Conservation (phyloP, 2,888 invertebrate genomes). For the Calameuta pallipes region DNA sequence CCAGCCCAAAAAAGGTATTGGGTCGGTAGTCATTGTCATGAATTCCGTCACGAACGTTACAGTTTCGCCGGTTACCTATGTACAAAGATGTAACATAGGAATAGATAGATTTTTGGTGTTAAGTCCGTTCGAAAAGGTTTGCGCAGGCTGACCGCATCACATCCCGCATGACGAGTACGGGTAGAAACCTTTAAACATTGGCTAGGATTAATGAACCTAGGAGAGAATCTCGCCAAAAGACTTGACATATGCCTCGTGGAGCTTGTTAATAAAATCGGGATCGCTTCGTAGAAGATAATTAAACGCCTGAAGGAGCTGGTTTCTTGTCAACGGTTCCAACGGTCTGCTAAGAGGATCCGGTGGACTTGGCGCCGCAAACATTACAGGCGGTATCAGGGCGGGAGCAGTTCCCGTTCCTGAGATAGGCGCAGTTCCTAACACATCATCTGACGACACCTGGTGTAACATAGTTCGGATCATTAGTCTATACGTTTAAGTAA, state of each 20-base stretch:
- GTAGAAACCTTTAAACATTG: background rate
- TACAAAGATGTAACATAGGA: slow-evolving; percentile 31
- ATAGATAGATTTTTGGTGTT: slow-evolving; percentile 16
- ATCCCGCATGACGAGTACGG: slow-evolving; percentile 37
- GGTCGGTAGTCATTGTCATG: slow-evolving; percentile 21
- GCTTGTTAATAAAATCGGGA: slow-evolving; percentile 86
- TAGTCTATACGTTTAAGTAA: background rate
- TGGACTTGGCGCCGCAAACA: slow-evolving; percentile 73
- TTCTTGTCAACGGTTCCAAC: slow-evolving; percentile 84
- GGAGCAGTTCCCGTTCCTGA: slow-evolving; percentile 66
- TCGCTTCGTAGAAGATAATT: slow-evolving; percentile 89
- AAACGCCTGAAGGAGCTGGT: slow-evolving; percentile 90
- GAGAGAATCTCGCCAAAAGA: slow-evolving; percentile 78
- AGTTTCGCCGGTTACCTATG: slow-evolving; percentile 36
- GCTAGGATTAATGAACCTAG: slow-evolving; percentile 42
- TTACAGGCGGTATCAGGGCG: slow-evolving; percentile 86
- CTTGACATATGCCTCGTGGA: slow-evolving; percentile 93
- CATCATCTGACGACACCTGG: slow-evolving; percentile 39
- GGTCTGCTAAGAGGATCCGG: slow-evolving; percentile 53
- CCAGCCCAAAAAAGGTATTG: slow-evolving; percentile 23
- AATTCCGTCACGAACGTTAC: slow-evolving; percentile 26
- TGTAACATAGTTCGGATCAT: background rate
- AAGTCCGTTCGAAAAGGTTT: background rate
- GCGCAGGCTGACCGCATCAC: slow-evolving; percentile 15
- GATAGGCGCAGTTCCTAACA: slow-evolving; percentile 36